phyloP scores from a whole-genome alignment of 2,797 vertebrate genomes.

The Epinephelus coioides region DNA sequence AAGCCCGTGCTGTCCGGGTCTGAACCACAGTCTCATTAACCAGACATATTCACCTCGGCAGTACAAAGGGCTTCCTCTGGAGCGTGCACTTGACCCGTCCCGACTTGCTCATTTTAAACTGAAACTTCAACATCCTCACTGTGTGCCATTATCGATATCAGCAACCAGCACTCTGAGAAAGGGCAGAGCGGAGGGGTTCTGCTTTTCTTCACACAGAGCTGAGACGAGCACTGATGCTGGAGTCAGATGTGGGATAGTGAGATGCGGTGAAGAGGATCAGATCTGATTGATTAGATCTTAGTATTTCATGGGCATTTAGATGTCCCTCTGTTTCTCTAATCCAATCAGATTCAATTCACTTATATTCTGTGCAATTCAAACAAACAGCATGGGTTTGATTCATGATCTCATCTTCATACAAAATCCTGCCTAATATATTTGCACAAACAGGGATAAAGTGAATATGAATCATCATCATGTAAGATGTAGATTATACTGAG shows the following conservation, averaged over 20 bases:
- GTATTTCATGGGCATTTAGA: not conserved
- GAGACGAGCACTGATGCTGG: not conserved
- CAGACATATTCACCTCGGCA: slow-evolving; percentile 37
- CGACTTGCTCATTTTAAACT: slow-evolving; percentile 12
- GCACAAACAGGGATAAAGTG: not conserved
- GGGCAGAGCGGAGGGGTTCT: not conserved
- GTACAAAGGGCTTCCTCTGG: slow-evolving; percentile 34
- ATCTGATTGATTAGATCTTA: slow-evolving; percentile 18
- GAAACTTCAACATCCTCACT: slow-evolving; percentile 14
- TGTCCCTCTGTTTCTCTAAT: not conserved
- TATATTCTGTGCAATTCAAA: not conserved
- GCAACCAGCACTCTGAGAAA: not conserved
- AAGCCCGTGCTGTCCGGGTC: slow-evolving; percentile 32
- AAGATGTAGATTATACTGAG: not conserved
- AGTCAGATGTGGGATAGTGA: slow-evolving; percentile 19
- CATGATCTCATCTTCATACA: not conserved
- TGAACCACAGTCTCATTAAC: slow-evolving; percentile 54
- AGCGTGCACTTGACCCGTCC: slow-evolving; percentile 16
- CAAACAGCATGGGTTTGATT: not conserved
- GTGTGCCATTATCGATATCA: slow-evolving; percentile 34
- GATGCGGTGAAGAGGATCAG: slow-evolving; percentile 16
- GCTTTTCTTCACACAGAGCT: not conserved
- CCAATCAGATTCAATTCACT: slow-evolving; percentile 15
- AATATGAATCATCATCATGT: not conserved
- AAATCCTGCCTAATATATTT: not conserved